phyloP scores from a whole-genome alignment of 1,140 invertebrate genomes.

The Pachypsylla venusta region DNA sequence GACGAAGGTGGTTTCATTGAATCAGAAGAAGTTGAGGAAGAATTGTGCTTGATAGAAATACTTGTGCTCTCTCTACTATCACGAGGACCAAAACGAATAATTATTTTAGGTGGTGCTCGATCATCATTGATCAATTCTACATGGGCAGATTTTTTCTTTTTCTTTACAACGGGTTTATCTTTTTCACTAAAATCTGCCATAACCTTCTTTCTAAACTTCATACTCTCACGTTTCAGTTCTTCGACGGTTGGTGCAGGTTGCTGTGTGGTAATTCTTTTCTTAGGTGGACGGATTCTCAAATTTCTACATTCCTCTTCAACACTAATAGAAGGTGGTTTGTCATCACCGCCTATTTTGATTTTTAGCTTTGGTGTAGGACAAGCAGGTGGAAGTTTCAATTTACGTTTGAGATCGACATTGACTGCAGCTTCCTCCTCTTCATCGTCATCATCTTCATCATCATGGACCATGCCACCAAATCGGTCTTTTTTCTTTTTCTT shows the following conservation, averaged over 20 bases:
- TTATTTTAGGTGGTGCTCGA: conserved; percentile 18
- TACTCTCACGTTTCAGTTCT: conserved; percentile 63
- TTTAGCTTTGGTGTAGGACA: conserved; percentile 53
- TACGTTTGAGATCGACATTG: conserved; percentile 2
- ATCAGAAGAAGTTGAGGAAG: background rate
- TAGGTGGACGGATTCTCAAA: conserved; percentile 52
- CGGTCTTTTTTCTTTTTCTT: conserved; percentile 53
- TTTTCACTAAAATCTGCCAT: conserved; percentile 63
- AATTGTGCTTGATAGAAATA: too few species aligned
- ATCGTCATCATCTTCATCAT: conserved; percentile 28
- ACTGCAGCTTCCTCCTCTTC: conserved; percentile 21
- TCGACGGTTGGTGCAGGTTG: conserved; percentile 45
- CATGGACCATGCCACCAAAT: conserved; percentile 31
- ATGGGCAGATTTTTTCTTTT: conserved; percentile 28
- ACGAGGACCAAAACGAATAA: background rate
- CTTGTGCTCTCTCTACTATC: background rate
- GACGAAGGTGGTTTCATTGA: background rate
- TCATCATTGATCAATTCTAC: conserved; percentile 10
- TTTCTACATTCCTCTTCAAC: conserved; percentile 34
- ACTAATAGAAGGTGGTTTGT: conserved; percentile 16
- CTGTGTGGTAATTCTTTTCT: conserved; percentile 49
- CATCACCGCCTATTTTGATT: conserved; percentile 51
- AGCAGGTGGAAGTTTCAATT: conserved; percentile 17
- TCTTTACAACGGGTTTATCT: conserved; percentile 40
- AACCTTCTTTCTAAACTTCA: conserved; percentile 70